phyloP scores from a whole-genome alignment of 2,888 invertebrate genomes.

The Lottia scabra region DNA sequence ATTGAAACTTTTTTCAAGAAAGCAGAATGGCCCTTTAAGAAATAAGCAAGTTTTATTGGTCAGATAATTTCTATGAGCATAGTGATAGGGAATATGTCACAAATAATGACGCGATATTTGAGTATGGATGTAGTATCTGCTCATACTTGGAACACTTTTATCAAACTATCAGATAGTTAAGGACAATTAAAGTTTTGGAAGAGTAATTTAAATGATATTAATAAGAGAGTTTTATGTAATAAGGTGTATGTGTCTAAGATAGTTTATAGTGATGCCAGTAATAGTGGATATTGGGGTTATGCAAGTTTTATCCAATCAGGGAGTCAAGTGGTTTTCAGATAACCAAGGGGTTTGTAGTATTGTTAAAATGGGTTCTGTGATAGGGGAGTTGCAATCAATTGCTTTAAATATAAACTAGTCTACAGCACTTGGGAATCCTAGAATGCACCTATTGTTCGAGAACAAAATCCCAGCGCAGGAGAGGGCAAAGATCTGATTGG shows the following conservation, averaged over 20 bases:
- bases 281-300: slow-evolving; percentile 13
- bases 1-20: too few relatives aligned
- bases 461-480: too few relatives aligned
- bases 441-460: too few relatives aligned
- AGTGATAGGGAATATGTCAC: slow-evolving; percentile 30
- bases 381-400: not conserved
- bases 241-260: not conserved
- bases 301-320: too few relatives aligned
- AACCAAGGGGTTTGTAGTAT: too few relatives aligned
- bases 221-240: too few relatives aligned
- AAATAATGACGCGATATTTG: slow-evolving; percentile 34
- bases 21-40: slow-evolving; percentile 13
- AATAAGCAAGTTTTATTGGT: slow-evolving; percentile 31
- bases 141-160: not conserved
- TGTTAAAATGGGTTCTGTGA: not conserved
- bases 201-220: too few relatives aligned
- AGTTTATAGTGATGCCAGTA: slow-evolving; percentile 20
- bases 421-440: slow-evolving; percentile 8
- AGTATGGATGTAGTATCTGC: slow-evolving; percentile 17
- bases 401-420: not conserved
- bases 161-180: not conserved
- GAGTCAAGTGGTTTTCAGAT: too few relatives aligned
- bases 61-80: slow-evolving; percentile 34
- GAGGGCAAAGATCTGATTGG: too few relatives aligned
- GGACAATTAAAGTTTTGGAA: too few relatives aligned